A percentile compares a stretch with the other conserved stretches of the same genome.
phyloP scores from a whole-genome alignment of 2,113 vertebrate genomes.

The Eudyptes chrysolophus region DNA sequence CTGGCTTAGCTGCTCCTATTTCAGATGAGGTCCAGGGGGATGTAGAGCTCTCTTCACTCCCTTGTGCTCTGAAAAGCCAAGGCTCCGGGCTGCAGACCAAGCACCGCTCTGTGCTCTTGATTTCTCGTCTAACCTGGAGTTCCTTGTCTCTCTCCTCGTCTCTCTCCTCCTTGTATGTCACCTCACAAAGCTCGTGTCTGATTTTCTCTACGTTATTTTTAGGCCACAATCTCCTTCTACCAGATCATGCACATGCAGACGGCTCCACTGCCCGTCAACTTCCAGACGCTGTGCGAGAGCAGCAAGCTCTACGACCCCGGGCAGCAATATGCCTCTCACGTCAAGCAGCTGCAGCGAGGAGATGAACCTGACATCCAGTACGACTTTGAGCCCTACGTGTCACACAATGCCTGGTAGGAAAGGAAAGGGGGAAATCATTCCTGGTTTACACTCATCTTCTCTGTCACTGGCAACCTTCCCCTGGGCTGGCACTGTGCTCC shows the following conservation, averaged over 20 bases:
- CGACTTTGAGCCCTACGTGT: conserved; percentile 85
- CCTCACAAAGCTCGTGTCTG: fast-evolving
- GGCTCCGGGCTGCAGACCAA: not conserved
- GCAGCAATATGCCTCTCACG: conserved; percentile 90
- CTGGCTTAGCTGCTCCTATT: not conserved
- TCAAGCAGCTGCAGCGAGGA: conserved; percentile 84
- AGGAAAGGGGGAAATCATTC: fast-evolving
- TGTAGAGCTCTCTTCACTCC: not conserved
- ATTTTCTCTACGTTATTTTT: fast-evolving
- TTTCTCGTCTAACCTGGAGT: not conserved
- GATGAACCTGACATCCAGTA: conserved; percentile 83
- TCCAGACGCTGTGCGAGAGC: conserved; percentile 96
- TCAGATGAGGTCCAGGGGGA: fast-evolving
- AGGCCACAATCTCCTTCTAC: conserved; percentile 98
- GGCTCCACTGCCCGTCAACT: conserved; percentile 87
- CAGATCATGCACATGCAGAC: conserved; percentile 98
- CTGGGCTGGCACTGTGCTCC: not conserved
- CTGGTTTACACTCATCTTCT: fast-evolving
- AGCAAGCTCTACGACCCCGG: conserved; percentile 95
- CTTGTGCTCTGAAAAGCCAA: not conserved
- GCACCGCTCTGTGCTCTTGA: fast-evolving
- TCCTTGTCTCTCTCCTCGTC: not conserved
- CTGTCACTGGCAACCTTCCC: not conserved
- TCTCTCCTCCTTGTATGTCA: fast-evolving
- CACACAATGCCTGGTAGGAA: conserved; percentile 64